Evolutionary conservation across 2,888 invertebrate genomes (phyloP), one percentile per base, ranked within the genome.

Genomic region (Didymodactylos carnosus): DNA sequence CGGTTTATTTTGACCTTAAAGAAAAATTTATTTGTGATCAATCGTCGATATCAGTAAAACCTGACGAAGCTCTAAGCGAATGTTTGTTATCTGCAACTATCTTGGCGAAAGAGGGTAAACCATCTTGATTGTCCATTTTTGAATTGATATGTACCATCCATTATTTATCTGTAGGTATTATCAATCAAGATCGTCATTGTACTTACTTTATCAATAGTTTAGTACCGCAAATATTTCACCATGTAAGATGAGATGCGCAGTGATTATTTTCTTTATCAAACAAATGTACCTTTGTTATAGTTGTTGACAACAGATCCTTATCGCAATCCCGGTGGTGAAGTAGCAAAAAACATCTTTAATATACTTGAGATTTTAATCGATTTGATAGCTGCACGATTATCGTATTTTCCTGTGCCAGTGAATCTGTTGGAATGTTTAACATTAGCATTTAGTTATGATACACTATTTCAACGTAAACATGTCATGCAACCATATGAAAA

Each of bases 11-110:
- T 78, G 84, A 85, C 76, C 79, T 85, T 62, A 84, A 85, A 77
- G 80, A 81, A 14, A 78, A 85, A 69, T 84, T 85, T 43, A 84
- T 84, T 79, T 83, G 83, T 29, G 84, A 84, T 71, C 81, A 82
- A 70, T 86, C 85, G 85, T 84, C 83, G 39, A 86, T 86, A 73
- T 85, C 85, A 5, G 86, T 84, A 78, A 80, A 73, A 39, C n/a
- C n/a, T 76, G 84, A 85, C 70, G 85, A 86, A 77, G 84, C 84
- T 14, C 79, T 86, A 11, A 85, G 84, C n/a, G 83, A 83, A 78
- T 85, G 85, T 78, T 78, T 86, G 49, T 75, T 82, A 70, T 83
- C 85, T 75, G 81, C 84, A 40, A 81, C 82, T 39, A 78, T 80
- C 71, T 78, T 85, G 27, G 82, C 84, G 41, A 79, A 82, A 77